phyloP scores from a whole-genome alignment of 2,797 vertebrate genomes.

The Ibycter americanus region DNA sequence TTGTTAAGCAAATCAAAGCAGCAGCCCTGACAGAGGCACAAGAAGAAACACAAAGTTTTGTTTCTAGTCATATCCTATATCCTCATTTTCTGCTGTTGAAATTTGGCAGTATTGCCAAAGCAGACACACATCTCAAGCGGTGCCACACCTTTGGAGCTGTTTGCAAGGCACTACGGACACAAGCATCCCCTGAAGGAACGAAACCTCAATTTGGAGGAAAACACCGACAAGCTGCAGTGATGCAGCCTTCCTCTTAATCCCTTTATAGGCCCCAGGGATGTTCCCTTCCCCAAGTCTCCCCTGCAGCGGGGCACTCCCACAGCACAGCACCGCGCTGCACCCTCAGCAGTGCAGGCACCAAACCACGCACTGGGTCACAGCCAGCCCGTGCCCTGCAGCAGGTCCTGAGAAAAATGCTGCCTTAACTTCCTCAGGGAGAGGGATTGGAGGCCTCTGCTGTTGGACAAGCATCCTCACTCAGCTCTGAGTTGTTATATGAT shows the following conservation, averaged over 20 bases:
- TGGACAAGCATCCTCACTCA: background rate
- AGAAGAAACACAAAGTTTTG: no score
- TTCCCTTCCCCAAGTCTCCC: background rate
- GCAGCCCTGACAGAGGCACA: no score
- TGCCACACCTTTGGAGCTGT: background rate
- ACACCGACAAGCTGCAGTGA: background rate
- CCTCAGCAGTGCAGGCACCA: background rate
- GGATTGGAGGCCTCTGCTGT: background rate
- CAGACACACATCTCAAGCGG: accelerated
- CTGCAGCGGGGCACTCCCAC: background rate
- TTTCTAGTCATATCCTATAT: no score
- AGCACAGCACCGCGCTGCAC: background rate
- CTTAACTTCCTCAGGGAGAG: background rate
- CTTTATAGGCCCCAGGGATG: background rate
- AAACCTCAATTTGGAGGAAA: background rate
- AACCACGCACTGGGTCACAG: accelerated
- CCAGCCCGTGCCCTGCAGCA: background rate
- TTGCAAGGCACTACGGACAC: accelerated
- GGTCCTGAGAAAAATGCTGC: background rate
- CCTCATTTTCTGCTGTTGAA: no score
- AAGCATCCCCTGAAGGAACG: background rate
- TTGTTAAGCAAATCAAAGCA: no score
- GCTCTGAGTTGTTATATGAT: background rate
- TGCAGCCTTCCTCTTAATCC: background rate
- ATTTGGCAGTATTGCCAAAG: background rate